Base-by-base conservation (phyloP, 1,140 invertebrate genomes). In the Hyles vespertilio region DNA sequence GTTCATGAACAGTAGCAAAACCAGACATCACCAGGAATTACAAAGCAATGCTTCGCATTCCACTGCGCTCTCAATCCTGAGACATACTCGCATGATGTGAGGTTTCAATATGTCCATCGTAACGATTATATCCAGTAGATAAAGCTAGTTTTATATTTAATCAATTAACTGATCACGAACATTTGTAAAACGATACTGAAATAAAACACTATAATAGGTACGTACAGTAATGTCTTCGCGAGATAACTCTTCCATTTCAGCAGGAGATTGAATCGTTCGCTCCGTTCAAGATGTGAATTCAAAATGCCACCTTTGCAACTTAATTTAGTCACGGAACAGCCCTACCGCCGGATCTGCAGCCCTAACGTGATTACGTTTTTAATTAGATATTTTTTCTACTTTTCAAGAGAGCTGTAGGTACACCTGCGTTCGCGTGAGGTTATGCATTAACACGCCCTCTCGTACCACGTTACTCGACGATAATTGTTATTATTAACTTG, bases 401-500 rank as follows among this genome's bases (percentile, higher is more conserved):
- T 59, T 65, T 58, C 48, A 5, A 56, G 49, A 55, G 59, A 10
- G 32, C 2, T 22, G 50, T 46, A 44, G 40, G 53, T 62, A 53
- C 44, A 46, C 54, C 53, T 47, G 46, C 6, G 48, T 48, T 74
- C 54, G 72, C 74, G 68, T 77, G 72, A 63, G 55, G 55, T 63
- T 67, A 59, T 70, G 58, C 64, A 72, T 77, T 74, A 77, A 56
- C 66, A 63, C 63, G 63, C 63, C 49, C 59, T 67, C 69, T 70
- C 51, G 56, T 64, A 63, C 45, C 36, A 48, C 61, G 63, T 67
- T 67, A 68, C 61, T 69, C 58, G 54, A 66, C 50, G 59, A 63
- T 69, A 74, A 69, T 74, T 72, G 63, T 61, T 67, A 69, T 63
- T 79, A 68, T 68, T 63, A 79, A 74, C 49, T 56, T 44, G 22